These are phyloP conservation scores for Argyrosomus regius DNA, from an alignment of 2,797 vertebrate genomes.

Conservation along the genomic window DNA sequence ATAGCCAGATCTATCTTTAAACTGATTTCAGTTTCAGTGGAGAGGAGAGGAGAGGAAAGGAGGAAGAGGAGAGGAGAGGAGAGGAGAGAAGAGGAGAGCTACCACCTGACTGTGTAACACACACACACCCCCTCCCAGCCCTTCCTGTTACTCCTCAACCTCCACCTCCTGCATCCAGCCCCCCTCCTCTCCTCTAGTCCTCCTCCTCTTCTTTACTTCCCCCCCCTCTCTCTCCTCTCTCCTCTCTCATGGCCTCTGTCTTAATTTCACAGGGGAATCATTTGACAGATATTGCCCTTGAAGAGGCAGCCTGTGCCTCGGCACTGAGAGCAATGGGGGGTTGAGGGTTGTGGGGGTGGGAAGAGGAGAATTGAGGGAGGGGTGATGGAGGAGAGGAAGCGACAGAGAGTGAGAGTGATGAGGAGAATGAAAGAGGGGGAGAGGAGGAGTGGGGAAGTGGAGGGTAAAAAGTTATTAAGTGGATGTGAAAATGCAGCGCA, in stretches of 20 bases:
- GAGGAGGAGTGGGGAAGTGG: constrained; percentile 35
- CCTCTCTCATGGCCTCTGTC: constrained; percentile 83
- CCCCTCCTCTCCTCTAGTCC: not conserved
- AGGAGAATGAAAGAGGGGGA: constrained; percentile 49
- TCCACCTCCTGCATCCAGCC: constrained; percentile 22
- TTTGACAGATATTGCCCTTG: constrained; percentile 87
- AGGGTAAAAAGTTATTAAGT: constrained; percentile 87
- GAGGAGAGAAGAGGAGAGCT: constrained; percentile 37
- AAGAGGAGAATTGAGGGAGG: constrained; percentile 31
- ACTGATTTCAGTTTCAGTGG: constrained; percentile 51
- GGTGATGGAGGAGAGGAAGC: constrained; percentile 68
- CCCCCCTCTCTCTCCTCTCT: constrained; percentile 14
- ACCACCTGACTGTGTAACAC: constrained; percentile 59
- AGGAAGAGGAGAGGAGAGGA: constrained; percentile 22
- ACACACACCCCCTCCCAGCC: not conserved
- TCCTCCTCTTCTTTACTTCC: constrained; percentile 21
- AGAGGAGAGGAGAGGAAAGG: constrained; percentile 20
- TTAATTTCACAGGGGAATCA: constrained; percentile 86
- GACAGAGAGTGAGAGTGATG: constrained; percentile 71
- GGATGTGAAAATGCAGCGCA: constrained; percentile 87
- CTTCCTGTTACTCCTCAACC: constrained; percentile 43
- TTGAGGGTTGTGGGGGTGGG: constrained; percentile 46
- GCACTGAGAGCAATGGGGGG: constrained; percentile 76
- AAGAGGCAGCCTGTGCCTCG: constrained; percentile 81
- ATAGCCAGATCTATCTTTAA: constrained; percentile 72